phyloP scores from a whole-genome alignment of 1,140 invertebrate species.

The Eupeodes corollae region DNA sequence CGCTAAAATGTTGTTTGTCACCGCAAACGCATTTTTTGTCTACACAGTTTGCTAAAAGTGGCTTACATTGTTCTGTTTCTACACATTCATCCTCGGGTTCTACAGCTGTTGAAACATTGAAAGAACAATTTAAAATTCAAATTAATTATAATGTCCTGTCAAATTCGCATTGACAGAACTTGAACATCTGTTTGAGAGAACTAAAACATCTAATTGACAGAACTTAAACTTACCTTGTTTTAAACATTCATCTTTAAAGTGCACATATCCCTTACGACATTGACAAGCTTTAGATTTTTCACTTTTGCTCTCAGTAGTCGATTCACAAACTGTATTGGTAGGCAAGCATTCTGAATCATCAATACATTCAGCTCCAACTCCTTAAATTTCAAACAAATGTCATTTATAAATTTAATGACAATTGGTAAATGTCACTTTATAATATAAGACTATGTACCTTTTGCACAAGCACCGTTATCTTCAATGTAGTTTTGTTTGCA shows the following conservation, averaged over 20 bases:
- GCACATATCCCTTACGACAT: slow-evolving; percentile 33
- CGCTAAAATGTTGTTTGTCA: slow-evolving; percentile 24
- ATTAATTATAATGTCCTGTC: neutral
- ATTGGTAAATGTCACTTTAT: too few relatives aligned
- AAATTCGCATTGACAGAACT: too few relatives aligned
- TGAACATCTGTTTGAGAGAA: too few relatives aligned
- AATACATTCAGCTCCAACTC: slow-evolving; percentile 36
- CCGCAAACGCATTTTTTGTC: slow-evolving; percentile 28
- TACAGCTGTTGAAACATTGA: slow-evolving; percentile 11
- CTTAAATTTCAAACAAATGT: slow-evolving; percentile 12
- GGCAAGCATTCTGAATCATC: slow-evolving; percentile 35
- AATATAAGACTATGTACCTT: slow-evolving; percentile 10
- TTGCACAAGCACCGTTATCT: slow-evolving; percentile 26
- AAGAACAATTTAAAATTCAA: neutral
- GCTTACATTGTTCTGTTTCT: slow-evolving; percentile 33
- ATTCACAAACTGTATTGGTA: slow-evolving; percentile 32
- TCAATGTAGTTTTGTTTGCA: slow-evolving; percentile 35
- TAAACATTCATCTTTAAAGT: slow-evolving; percentile 37
- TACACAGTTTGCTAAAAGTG: slow-evolving; percentile 25
- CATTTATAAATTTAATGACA: too few relatives aligned
- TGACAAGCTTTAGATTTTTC: slow-evolving; percentile 31
- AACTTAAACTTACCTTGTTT: slow-evolving; percentile 23
- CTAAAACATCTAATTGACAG: too few relatives aligned
- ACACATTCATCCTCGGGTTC: slow-evolving; percentile 28
- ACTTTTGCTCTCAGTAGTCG: slow-evolving; percentile 13